Percentiles rank a stretch among this genome's conserved stretches.
These are phyloP conservation scores for Silurus lanzhouensis DNA, from an alignment of 2,797 vertebrate species.

Conservation along the genomic window DNA sequence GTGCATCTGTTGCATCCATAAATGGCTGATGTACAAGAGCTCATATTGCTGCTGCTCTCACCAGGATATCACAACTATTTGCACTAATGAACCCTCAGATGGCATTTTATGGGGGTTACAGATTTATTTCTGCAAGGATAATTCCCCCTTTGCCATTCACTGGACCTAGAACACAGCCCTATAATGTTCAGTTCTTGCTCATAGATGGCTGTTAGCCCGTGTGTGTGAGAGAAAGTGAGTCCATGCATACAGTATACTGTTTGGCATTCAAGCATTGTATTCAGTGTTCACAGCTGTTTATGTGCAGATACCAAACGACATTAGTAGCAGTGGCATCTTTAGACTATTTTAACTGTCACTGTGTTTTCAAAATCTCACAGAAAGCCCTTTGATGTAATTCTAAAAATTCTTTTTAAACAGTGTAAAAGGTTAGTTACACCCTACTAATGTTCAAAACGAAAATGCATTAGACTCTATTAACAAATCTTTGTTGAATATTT, in stretches of 20 bases:
- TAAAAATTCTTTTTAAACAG: neutral
- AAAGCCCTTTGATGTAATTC: neutral
- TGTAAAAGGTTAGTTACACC: neutral
- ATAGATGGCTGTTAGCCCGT: neutral
- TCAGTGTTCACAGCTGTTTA: constrained; percentile 11
- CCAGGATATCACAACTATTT: constrained; percentile 30
- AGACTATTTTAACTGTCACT: neutral
- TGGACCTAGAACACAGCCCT: neutral
- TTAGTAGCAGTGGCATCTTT: constrained; percentile 4
- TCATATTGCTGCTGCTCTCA: constrained; percentile 22
- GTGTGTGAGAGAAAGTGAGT: neutral
- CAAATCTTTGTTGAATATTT: neutral
- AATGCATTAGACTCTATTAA: neutral
- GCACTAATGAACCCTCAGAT: constrained; percentile 45
- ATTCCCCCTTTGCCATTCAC: constrained; percentile 28
- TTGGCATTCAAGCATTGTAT: constrained; percentile 28
- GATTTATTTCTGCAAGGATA: constrained; percentile 36
- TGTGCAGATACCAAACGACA: neutral
- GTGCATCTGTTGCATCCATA: constrained; percentile 28
- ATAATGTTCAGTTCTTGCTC: constrained; percentile 4
- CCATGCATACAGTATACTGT: neutral
- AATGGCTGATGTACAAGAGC: constrained; percentile 13
- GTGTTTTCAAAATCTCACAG: neutral
- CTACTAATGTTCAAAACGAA: neutral
- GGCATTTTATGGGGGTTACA: constrained; percentile 34